A percentile compares a stretch with the other conserved stretches of the same genome.
phyloP scores from a whole-genome alignment of 92 coral and sea anemone species.

The Nematostella vectensis region DNA sequence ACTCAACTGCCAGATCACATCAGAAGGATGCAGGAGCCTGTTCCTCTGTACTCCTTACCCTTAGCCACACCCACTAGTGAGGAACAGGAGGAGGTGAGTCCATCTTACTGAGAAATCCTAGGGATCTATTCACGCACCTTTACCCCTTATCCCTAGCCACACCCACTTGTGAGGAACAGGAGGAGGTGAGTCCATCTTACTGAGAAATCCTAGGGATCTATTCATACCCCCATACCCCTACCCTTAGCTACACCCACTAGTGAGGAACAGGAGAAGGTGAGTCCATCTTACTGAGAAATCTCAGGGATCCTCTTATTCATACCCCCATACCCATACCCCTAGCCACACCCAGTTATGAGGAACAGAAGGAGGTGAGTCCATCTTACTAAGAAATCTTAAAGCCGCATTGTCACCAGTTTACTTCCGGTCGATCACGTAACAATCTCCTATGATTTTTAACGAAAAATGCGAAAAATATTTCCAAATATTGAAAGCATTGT shows the following conservation, averaged over 20 bases:
- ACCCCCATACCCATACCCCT: constrained; percentile 63
- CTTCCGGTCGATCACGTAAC: no score
- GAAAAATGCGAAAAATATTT: no score
- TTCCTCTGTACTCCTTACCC: constrained; percentile 73
- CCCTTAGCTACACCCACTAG: constrained; percentile 63
- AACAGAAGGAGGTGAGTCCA: constrained; percentile 85
- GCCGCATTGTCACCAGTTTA: no score
- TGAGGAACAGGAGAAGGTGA: constrained; percentile 96
- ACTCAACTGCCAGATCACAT: constrained; percentile 77
- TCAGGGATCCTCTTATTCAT: no score
- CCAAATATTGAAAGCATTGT: no score
- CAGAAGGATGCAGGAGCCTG: constrained; percentile 68
- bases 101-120: no score
- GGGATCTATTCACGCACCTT: no score
- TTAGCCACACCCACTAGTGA: constrained; percentile 61
- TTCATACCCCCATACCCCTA: constrained; percentile 61
- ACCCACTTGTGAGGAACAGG: constrained; percentile 85
- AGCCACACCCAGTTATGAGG: constrained; percentile 66
- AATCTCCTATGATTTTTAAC: no score
- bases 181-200: constrained; percentile 75
- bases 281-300: no score
- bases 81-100: constrained; percentile 87
- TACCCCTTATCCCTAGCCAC: constrained; percentile 62
- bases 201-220: no score
- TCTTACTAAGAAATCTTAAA: no score